These are phyloP conservation scores for Danio tinwini DNA, from an alignment of 2,797 vertebrate species.

Conservation along the genomic window DNA sequence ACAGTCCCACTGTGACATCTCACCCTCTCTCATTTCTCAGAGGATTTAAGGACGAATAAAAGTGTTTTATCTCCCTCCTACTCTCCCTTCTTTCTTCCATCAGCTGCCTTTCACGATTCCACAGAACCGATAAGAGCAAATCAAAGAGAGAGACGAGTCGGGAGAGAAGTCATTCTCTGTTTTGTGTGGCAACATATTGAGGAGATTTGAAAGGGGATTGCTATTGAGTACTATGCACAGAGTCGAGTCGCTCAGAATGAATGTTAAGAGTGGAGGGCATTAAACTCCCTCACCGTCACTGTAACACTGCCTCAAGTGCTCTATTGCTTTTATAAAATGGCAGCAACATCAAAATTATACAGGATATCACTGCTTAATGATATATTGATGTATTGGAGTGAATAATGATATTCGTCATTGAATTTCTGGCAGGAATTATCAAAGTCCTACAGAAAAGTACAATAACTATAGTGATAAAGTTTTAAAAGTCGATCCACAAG, in stretches of 20 bases:
- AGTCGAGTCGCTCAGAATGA: neutral
- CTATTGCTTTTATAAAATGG: neutral
- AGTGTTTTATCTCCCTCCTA: slow-evolving; percentile 39
- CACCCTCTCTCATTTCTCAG: slow-evolving; percentile 46
- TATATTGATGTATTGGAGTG: too few relatives aligned
- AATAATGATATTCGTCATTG: too few relatives aligned
- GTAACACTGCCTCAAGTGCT: neutral
- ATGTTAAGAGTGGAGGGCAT: neutral
- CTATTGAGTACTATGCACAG: slow-evolving; percentile 10
- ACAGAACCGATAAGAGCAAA: slow-evolving; percentile 36
- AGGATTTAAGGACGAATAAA: slow-evolving; percentile 68
- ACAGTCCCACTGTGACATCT: slow-evolving; percentile 46
- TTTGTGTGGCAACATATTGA: slow-evolving; percentile 34
- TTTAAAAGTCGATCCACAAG: too few relatives aligned
- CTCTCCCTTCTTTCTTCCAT: neutral
- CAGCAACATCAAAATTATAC: neutral
- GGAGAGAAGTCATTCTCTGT: slow-evolving; percentile 24
- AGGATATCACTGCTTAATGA: neutral
- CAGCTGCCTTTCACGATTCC: slow-evolving; percentile 25
- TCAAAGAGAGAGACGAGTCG: slow-evolving; percentile 1
- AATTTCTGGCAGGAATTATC: too few relatives aligned
- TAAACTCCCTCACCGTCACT: neutral
- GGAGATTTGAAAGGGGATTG: slow-evolving; percentile 39
- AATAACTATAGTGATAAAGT: too few relatives aligned
- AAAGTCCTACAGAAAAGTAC: too few relatives aligned